phyloP scores from a whole-genome alignment of 2,113 vertebrate genomes.

The Dolichotis patagonum region DNA sequence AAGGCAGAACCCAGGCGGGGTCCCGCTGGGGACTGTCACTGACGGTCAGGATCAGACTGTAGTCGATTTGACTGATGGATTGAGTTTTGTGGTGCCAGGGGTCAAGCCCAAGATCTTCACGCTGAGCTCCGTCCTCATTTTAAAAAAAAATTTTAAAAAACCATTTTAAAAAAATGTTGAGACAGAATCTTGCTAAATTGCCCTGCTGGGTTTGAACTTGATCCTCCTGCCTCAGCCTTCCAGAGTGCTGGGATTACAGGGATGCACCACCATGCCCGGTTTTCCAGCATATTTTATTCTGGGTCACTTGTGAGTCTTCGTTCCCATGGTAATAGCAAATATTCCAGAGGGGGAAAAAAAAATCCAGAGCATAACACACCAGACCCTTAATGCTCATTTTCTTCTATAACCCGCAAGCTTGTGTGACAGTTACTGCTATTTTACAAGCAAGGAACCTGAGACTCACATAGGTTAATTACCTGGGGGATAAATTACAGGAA shows the following conservation, averaged over 20 bases:
- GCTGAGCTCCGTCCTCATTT: neutral
- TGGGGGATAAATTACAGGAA: neutral
- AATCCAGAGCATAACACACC: neutral
- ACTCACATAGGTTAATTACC: neutral
- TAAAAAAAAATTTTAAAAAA: neutral
- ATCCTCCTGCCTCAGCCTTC: neutral
- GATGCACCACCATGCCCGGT: too few species aligned
- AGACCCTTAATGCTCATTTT: neutral
- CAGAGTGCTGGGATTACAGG: neutral
- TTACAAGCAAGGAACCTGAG: neutral
- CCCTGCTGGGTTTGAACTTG: neutral
- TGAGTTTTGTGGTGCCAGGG: neutral
- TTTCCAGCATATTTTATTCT: neutral
- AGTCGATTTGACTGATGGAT: neutral
- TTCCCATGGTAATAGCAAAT: neutral
- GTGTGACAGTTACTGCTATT: neutral
- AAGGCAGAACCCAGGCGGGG: neutral
- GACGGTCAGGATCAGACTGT: neutral
- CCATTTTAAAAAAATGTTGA: neutral
- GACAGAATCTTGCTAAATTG: neutral
- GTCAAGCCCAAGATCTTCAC: neutral
- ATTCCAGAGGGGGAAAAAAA: too few species aligned
- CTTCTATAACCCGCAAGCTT: neutral
- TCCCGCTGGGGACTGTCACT: rapidly evolving
- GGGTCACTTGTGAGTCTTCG: neutral